Percentiles rank a stretch among this genome's conserved stretches.
Evolutionary conservation across 2,797 vertebrate species (phyloP).

Genomic region (Propithecus deckenii): DNA sequence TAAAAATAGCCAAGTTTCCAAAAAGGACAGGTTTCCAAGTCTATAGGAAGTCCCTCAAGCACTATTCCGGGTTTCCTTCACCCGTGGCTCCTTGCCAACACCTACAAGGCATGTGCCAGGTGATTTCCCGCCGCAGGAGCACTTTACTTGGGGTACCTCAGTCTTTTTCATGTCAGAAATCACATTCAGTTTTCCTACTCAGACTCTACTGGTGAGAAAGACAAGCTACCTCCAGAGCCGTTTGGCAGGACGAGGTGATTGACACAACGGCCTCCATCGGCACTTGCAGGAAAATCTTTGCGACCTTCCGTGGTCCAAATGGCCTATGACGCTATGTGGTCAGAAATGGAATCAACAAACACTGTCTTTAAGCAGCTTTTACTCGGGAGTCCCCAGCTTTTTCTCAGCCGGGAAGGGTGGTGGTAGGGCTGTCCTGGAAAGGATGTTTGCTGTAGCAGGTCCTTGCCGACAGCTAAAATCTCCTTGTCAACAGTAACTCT

Average conservation of each 20-base stretch:
- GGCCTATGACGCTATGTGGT: background rate
- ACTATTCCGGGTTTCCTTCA: background rate
- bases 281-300: background rate
- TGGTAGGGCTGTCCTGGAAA: background rate
- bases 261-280: background rate
- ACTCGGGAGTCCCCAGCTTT: background rate
- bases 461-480: background rate
- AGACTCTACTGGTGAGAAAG: background rate
- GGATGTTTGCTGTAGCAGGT: background rate
- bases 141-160: background rate
- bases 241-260: background rate
- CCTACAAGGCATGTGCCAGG: background rate
- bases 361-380: background rate
- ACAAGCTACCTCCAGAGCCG: background rate
- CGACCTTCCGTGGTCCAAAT: background rate
- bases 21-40: background rate
- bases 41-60: background rate
- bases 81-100: rapidly evolving
- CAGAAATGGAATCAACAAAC: background rate
- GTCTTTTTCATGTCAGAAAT: background rate
- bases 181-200: background rate
- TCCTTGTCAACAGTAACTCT: background rate
- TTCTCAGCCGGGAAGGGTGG: background rate
- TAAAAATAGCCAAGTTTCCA: background rate
- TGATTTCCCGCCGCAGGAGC: background rate